Evolutionary conservation across 2,797 vertebrate genomes (phyloP), one percentile per base, ranked within the genome.

Genomic region (Acanthis flammea): DNA sequence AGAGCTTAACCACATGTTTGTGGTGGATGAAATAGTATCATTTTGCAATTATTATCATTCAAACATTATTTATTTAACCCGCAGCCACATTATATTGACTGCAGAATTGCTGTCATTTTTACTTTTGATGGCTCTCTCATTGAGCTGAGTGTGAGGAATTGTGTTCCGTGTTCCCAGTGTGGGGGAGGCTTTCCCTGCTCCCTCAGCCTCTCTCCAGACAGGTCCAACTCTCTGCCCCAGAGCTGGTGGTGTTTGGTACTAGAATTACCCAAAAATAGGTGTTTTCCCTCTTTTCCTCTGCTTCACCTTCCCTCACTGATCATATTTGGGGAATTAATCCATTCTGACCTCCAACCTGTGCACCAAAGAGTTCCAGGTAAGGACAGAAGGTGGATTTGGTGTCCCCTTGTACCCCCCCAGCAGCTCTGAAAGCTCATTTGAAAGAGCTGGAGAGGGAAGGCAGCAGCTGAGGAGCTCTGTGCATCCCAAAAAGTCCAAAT

Each of bases 81-180:
- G 53, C 91, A 96, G 95, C 86, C 94, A 66, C 94, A 95, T 93
- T 94, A 90, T 96, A 97, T 97, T 54, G 96, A 96, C 95, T 92
- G 91, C 86, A 76, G 95, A 97, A 97, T 96, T 97, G 92, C 95
- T 94, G 95, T 96, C 96, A 87, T 96, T 97, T 95, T 96, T 93
- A 90, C 86, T 86, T 93, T 55, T 92, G 91, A 96, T 96, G 79
- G 86, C 91, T 93, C 84, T 85, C 53, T 96, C 54, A 94, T 55
- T 48, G 88, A 97, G 85, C 95, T 16, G 70, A 65, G 65, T 30
- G 70, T 42, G 65, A 92, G 82, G 68, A 95, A 88, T 53, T 24
- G 65, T 62, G 84, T 31, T 80, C 57, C 4, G 4, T 12, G 42
- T 54, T 92, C 51, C 61, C 86, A 54, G 42, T 4, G 25, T 9